phyloP scores from a whole-genome alignment of 2,888 invertebrate genomes.

The Euphydryas editha region DNA sequence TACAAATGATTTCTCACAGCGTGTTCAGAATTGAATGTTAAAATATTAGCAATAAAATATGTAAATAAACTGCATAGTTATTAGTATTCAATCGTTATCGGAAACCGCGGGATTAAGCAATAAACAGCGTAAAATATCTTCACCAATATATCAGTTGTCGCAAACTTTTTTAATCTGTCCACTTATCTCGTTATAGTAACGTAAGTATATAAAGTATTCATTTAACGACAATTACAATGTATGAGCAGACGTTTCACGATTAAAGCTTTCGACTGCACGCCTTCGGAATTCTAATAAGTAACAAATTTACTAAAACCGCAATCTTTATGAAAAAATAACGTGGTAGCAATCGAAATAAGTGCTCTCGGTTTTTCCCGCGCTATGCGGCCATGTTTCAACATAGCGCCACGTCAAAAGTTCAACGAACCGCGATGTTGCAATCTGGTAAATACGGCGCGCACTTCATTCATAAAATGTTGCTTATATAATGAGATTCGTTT shows the following conservation, averaged over 20 bases:
- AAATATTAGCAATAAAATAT: neutral
- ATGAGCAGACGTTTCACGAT: slow-evolving; percentile 26
- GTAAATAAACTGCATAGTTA: neutral
- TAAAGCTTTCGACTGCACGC: slow-evolving; percentile 35
- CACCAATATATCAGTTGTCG: slow-evolving; percentile 19
- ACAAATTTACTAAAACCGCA: slow-evolving; percentile 50
- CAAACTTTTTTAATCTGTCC: slow-evolving; percentile 16
- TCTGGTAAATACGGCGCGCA: slow-evolving; percentile 40
- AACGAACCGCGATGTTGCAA: slow-evolving; percentile 46
- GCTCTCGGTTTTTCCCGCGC: slow-evolving; percentile 66
- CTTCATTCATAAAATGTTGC: slow-evolving; percentile 48
- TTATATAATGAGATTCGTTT: slow-evolving; percentile 23
- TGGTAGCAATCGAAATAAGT: slow-evolving; percentile 70
- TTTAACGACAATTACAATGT: slow-evolving; percentile 34
- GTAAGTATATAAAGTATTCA: slow-evolving; percentile 28
- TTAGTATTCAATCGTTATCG: slow-evolving; percentile 14
- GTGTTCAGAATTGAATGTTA: neutral
- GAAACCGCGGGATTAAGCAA: slow-evolving; percentile 15
- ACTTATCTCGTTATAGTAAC: slow-evolving; percentile 19
- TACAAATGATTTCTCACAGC: neutral
- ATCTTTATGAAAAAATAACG: slow-evolving; percentile 54
- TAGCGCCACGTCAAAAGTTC: slow-evolving; percentile 47
- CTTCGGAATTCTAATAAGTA: slow-evolving; percentile 46
- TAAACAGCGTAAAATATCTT: slow-evolving; percentile 30
- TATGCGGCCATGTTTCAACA: slow-evolving; percentile 56